phyloP scores from a whole-genome alignment of 2,888 invertebrate genomes.

The Agrilus cyanescens region DNA sequence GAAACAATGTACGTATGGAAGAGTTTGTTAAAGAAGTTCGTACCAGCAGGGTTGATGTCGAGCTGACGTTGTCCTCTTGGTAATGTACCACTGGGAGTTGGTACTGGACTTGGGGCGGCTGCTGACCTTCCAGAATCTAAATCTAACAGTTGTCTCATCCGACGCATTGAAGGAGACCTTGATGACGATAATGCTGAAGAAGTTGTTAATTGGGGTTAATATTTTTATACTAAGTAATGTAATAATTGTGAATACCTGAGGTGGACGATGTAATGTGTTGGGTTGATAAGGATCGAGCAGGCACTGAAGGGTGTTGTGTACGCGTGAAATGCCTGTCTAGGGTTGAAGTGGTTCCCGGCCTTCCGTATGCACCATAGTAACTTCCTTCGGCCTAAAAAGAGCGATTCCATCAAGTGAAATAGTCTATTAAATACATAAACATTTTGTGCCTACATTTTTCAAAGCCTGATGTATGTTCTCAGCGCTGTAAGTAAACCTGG shows the following conservation, averaged over 20 bases:
- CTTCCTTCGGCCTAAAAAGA: constrained; percentile 30
- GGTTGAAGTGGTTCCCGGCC: constrained; percentile 56
- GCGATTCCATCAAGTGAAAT: constrained; percentile 1
- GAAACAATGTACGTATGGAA: not conserved
- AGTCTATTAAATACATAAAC: not conserved
- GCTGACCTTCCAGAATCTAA: constrained; percentile 43
- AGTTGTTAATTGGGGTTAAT: not conserved
- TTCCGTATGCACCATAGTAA: constrained; percentile 45
- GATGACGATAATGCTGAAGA: constrained; percentile 32
- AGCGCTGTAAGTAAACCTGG: constrained; percentile 77
- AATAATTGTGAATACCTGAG: constrained; percentile 27
- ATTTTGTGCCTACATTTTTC: constrained; percentile 55
- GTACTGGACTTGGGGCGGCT: constrained; percentile 56
- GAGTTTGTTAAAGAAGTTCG: constrained; percentile 10
- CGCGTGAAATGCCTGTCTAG: constrained; percentile 53
- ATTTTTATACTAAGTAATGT: no score
- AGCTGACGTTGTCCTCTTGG: constrained; percentile 62
- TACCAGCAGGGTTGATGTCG: constrained; percentile 82
- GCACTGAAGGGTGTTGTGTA: constrained; percentile 45
- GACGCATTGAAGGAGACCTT: constrained; percentile 63
- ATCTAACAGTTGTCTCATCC: constrained; percentile 72
- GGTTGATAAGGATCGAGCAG: constrained; percentile 63
- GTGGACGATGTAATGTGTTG: constrained; percentile 52
- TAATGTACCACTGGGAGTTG: constrained; percentile 67
- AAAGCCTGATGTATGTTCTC: constrained; percentile 81